phyloP scores from a whole-genome alignment of 1,140 invertebrate species.

The Wasmannia auropunctata region DNA sequence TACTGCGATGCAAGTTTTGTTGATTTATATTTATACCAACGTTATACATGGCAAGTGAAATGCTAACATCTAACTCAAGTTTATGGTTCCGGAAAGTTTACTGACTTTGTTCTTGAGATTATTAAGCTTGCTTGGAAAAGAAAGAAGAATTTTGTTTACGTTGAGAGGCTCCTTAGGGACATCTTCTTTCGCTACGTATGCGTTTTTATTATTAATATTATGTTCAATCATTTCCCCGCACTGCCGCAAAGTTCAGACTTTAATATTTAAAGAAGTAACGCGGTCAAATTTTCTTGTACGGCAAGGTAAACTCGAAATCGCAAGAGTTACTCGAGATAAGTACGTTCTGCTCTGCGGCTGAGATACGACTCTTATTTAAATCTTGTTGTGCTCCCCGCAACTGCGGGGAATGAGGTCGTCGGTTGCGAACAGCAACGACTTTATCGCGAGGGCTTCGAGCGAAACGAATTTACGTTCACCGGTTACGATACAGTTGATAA shows the following conservation, averaged over 20 bases:
- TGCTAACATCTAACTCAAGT: not conserved
- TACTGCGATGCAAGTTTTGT: not conserved
- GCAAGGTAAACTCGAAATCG: conserved; percentile 12
- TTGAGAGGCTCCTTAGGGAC: not conserved
- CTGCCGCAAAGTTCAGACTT: not conserved
- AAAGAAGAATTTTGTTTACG: not conserved
- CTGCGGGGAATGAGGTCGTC: conserved; percentile 11
- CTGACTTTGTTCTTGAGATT: not conserved
- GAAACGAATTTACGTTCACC: conserved; percentile 4
- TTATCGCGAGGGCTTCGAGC: conserved; percentile 33
- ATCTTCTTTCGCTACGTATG: not conserved
- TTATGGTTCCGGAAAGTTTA: not conserved
- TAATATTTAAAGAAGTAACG: not conserved
- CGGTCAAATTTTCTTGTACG: not conserved
- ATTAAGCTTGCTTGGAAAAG: not conserved
- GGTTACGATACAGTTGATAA: conserved; percentile 59
- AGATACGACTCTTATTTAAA: conserved; percentile 52
- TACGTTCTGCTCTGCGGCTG: not conserved
- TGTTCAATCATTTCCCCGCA: not conserved
- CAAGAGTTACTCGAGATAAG: not conserved
- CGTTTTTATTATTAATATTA: not conserved
- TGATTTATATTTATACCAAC: not conserved
- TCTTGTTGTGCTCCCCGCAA: conserved; percentile 17
- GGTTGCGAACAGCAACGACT: conserved; percentile 30
- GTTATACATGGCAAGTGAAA: not conserved